Conservation (phyloP, 2,888 invertebrate species). For the Leptopterna dolabrata region DNA sequence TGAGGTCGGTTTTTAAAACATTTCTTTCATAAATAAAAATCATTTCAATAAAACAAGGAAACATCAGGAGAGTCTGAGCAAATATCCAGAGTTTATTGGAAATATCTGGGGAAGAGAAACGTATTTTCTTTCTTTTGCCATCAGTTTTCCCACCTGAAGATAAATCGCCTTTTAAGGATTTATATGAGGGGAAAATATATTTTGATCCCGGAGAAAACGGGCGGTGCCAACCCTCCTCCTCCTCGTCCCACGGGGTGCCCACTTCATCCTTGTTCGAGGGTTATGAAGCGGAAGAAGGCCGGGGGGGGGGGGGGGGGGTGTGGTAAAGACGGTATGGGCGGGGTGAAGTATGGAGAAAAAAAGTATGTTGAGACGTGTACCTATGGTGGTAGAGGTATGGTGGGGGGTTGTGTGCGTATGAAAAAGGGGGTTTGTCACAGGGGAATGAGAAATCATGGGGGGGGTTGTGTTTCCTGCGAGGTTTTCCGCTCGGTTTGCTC, state of each 20-base stretch:
- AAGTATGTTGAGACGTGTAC: too few relatives aligned
- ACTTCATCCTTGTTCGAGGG: slow-evolving; percentile 6
- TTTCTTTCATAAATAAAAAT: too few relatives aligned
- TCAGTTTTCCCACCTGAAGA: slow-evolving; percentile 15
- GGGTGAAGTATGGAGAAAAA: not conserved
- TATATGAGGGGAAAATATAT: slow-evolving; percentile 16
- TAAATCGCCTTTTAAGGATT: slow-evolving; percentile 25
- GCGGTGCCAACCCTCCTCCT: not conserved
- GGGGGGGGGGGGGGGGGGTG: not conserved
- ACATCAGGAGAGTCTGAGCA: too few relatives aligned
- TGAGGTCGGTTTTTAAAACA: too few relatives aligned
- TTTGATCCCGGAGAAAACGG: not conserved
- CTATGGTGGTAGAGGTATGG: too few relatives aligned
- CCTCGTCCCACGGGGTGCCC: not conserved
- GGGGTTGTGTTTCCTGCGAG: slow-evolving; percentile 16
- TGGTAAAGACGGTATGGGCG: not conserved
- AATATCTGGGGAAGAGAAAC: not conserved
- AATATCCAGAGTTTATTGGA: not conserved
- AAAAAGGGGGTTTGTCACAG: not conserved
- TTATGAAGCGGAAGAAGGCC: not conserved
- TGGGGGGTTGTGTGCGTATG: not conserved
- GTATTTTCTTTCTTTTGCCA: not conserved
- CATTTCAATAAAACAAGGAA: too few relatives aligned
- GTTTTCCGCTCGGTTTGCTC: slow-evolving; percentile 20
- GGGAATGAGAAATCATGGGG: not conserved